Evolutionary conservation across 2,113 vertebrate species (phyloP), one percentile per base, ranked within the genome.

Genomic region (Toxotes jaculatrix): DNA sequence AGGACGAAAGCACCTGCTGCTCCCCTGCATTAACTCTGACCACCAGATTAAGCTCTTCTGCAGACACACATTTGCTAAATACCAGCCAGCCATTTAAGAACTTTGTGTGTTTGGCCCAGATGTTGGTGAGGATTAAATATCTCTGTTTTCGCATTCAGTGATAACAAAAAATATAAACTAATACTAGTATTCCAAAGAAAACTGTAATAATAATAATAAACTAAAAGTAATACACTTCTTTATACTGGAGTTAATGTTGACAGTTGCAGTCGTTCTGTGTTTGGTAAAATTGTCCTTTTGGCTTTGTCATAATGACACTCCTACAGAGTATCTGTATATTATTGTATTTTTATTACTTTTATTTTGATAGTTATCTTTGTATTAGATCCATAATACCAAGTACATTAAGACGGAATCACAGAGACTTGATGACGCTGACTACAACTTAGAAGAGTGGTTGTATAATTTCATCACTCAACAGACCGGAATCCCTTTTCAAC

Each of bases 391-490:
- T 51, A 34, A 68, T 57, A 40, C 56, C 34, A 49, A 63, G 31
- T 31, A 73, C n/a, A 65, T 65, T 59, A 5, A n/a, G 14, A 51
- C n/a, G 3, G 0, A 72, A 78, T 45, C 64, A 65, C 23, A 23
- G 36, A 31, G 38, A 60, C 27, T 23, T 42, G 12, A 72, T 34
- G 60, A 68, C 8, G 17, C 40, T 38, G 7, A 9, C 56, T 56
- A 19, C 21, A 40, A 47, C 38, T n/a, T 12, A 10, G 5, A 51
- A 23, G 49, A 49, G 61, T 23, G 34, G 49, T 70, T 55, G 49
- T 17, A 40, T 59, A 47, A 68, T 77, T 49, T 62, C 23, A 61
- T 59, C 61, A 51, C 68, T 72, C 34, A 32, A 17, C 53, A 57
- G 32, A 55, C 21, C 32, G 69, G 19, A 61, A 31, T 10, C 32